Base-by-base conservation (phyloP, 2,888 invertebrate genomes). In the Tinea semifulvella region DNA sequence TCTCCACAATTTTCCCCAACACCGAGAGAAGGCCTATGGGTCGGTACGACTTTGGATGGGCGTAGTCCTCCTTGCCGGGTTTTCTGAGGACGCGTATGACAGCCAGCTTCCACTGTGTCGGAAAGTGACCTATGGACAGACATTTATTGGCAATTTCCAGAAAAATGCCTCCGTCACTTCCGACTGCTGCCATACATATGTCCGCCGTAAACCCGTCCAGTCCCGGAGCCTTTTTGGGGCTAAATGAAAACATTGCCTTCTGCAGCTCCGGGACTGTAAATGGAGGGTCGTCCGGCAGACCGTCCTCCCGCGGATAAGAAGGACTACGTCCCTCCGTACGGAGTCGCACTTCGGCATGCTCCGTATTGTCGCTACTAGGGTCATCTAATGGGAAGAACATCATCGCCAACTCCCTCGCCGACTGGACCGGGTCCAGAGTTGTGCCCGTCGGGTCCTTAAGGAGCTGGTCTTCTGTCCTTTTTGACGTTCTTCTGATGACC, bases 211-310 rank as follows among this genome's bases (percentile, higher is more conserved):
- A 46, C 1, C 44, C 46, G 6, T 48, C 48, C 20, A 14, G 14
- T 5, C 48, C 48, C 2, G 48, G 48, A 7, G 48, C 48, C 28
- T 46, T 49, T 11, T 47, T 47, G 5, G 47, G 47, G 25, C 45
- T 49, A 6, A 49, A 35, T 1, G 13, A 6, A 1, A 16, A 18
- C 11, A 36, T 3, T 6, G 42, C 45, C 8, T 1, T 1, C 3
- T 28, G 7, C 10, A 49, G 26, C 25, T 48, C 47, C 2, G 19
- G 8, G 2, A 11, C n/a, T 2, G 45, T 47, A n/a, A 46, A 44
- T n/a, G 44, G 48, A 2, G 44, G 45, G 40, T 45, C 36, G 2
- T 16, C 36, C 19, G 17, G 18, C 17, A 18, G 39, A 19, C 17
- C n/a, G n/a, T 5, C 25, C 20, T 20, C 40, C 13, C 11, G 13